A percentile compares a stretch with the other conserved stretches of the same genome.
Evolutionary conservation across 2,888 invertebrate species (phyloP).

Genomic region (Drosophila eohydei): DNA sequence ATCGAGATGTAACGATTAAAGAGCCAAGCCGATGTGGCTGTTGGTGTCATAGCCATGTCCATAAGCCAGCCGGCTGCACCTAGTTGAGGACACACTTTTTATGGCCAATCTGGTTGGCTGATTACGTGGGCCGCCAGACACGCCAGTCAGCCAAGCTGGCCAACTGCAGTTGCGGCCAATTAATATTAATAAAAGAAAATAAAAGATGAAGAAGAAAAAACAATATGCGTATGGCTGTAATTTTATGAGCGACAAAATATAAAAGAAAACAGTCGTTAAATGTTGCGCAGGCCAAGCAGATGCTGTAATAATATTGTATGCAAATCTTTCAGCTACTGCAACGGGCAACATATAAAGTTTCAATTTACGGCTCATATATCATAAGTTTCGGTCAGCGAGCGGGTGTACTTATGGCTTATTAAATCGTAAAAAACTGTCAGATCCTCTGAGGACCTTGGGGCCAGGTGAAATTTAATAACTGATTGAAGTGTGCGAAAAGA

Average conservation of each 20-base stretch:
- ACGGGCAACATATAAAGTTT: conserved; percentile 65
- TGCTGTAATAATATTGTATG: conserved; percentile 78
- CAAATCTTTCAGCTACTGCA: conserved; percentile 67
- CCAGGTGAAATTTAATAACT: conserved; percentile 31
- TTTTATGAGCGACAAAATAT: conserved; percentile 52
- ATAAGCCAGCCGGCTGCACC: conserved; percentile 22
- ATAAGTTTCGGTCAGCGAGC: conserved; percentile 65
- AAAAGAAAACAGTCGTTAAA: conserved; percentile 62
- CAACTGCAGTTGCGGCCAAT: conserved; percentile 56
- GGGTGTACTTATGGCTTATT: conserved; percentile 65
- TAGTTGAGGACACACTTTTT: conserved; percentile 71
- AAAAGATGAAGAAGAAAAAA: conserved; percentile 8
- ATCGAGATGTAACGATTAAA: conserved; percentile 42
- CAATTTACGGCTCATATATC: conserved; percentile 79
- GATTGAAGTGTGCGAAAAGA: conserved; percentile 12
- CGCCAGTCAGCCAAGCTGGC: conserved; percentile 22
- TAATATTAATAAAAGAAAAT: conserved; percentile 57
- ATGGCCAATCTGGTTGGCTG: conserved; percentile 51
- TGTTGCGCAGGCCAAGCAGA: conserved; percentile 58
- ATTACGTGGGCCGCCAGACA: conserved; percentile 59
- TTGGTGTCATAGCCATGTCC: conserved; percentile 17
- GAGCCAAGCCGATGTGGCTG: conserved; percentile 19
- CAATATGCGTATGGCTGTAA: conserved; percentile 43
- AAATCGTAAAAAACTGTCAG: conserved; percentile 66
- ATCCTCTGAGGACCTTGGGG: conserved; percentile 33